phyloP scores from a whole-genome alignment of 2,888 invertebrate genomes.

The Folsomia manolachei region DNA sequence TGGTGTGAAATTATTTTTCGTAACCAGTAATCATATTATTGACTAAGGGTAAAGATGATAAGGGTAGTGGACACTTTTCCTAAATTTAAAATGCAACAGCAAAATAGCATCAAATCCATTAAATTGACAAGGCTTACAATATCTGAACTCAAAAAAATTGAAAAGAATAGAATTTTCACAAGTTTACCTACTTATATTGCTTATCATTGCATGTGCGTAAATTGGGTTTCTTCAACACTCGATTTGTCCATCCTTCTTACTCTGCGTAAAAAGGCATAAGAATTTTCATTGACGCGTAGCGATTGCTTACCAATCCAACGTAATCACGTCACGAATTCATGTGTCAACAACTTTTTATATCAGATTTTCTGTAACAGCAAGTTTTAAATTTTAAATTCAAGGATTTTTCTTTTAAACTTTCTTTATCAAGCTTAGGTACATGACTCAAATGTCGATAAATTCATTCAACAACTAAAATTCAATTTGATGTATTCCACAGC shows the following conservation, averaged over 20 bases:
- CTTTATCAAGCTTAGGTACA: neutral
- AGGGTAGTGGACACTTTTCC: neutral
- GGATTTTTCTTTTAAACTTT: neutral
- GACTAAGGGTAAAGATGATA: neutral
- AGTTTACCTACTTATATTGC: neutral
- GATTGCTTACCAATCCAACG: neutral
- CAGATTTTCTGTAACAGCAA: neutral
- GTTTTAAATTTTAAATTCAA: neutral
- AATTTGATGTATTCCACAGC: no score
- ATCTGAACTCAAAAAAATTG: neutral
- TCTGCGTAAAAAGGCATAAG: neutral
- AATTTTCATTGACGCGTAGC: no score
- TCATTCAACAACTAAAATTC: no score
- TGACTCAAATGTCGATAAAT: no score
- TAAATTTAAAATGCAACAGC: conserved; percentile 1
- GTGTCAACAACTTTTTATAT: conserved; percentile 6
- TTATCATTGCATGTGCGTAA: neutral
- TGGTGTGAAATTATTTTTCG: neutral
- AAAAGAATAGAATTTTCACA: neutral
- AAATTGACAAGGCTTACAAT: no score
- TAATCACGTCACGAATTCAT: conserved; percentile 1
- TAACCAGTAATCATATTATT: no score
- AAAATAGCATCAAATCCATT: neutral
- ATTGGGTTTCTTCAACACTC: neutral
- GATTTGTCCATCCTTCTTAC: no score